Conservation (phyloP, 2,113 vertebrate genomes). For the Pedetes capensis region DNA sequence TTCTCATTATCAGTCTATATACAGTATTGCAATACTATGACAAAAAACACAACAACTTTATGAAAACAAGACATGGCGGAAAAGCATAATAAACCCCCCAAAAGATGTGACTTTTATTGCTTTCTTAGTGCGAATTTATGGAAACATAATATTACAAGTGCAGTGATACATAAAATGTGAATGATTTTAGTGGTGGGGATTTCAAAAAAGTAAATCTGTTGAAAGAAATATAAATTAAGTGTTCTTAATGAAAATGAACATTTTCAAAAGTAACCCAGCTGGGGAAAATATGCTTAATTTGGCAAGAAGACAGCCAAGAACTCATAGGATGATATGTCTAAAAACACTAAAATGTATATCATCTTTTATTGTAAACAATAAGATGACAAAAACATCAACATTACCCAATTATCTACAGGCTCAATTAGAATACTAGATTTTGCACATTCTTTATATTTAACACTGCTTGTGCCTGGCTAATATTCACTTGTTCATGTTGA, state of each 20-base stretch:
- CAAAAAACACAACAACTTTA: neutral
- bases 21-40: neutral
- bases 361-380: neutral
- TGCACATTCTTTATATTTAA: neutral
- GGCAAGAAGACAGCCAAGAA: neutral
- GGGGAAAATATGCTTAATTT: neutral
- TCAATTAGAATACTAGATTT: neutral
- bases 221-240: slow-evolving; percentile 1
- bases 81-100: neutral
- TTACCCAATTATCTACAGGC: neutral
- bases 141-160: neutral
- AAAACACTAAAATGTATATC: neutral
- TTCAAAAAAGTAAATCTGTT: neutral
- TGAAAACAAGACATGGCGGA: neutral
- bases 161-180: neutral
- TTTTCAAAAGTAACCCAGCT: neutral
- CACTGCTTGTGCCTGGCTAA: neutral
- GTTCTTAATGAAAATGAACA: neutral
- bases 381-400: neutral
- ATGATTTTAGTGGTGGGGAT: neutral
- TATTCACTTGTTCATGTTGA: neutral
- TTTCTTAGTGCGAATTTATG: neutral
- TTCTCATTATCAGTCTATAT: neutral
- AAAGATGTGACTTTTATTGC: neutral
- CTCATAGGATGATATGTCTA: neutral